A percentile compares a stretch with the other conserved stretches of the same genome.
Evolutionary conservation across 2,797 vertebrate genomes (phyloP).

Genomic region (Esox lucius): DNA sequence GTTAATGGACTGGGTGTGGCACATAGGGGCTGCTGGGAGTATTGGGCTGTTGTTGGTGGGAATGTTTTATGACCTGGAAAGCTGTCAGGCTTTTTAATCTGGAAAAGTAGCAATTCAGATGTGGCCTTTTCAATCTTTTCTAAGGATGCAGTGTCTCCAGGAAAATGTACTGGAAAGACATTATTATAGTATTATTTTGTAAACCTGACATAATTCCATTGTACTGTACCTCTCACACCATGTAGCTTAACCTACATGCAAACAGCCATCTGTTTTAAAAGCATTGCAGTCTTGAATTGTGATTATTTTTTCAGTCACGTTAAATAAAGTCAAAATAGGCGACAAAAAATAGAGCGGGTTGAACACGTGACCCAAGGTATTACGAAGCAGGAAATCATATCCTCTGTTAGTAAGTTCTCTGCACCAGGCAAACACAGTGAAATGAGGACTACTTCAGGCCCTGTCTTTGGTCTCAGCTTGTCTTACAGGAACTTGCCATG

Average conservation of each 20-base stretch:
- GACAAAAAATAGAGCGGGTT: constrained; percentile 10
- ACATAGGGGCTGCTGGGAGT: background rate
- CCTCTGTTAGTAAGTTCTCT: constrained; percentile 46
- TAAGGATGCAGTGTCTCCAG: constrained; percentile 26
- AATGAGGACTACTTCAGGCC: constrained; percentile 24
- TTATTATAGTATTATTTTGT: constrained; percentile 27
- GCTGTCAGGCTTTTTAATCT: background rate
- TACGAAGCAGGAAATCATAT: constrained; percentile 29
- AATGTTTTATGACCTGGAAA: constrained; percentile 4
- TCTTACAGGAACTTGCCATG: constrained; percentile 43
- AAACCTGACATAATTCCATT: constrained; percentile 43
- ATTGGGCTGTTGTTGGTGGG: background rate
- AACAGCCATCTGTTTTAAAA: background rate
- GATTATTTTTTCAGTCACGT: no score
- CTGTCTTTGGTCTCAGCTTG: constrained; percentile 47
- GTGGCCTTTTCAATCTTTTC: background rate
- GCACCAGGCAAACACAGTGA: constrained; percentile 31
- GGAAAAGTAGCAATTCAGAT: background rate
- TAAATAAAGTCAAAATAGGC: background rate
- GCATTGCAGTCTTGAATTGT: constrained; percentile 11
- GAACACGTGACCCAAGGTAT: constrained; percentile 35
- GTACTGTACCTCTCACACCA: constrained; percentile 36
- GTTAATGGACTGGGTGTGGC: constrained; percentile 32
- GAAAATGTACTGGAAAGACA: constrained; percentile 40
- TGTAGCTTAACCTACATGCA: constrained; percentile 35